Evolutionary conservation across 2,888 invertebrate genomes (phyloP), one percentile per base, ranked within the genome.

Genomic region (Rambutsinella grinnellia): DNA sequence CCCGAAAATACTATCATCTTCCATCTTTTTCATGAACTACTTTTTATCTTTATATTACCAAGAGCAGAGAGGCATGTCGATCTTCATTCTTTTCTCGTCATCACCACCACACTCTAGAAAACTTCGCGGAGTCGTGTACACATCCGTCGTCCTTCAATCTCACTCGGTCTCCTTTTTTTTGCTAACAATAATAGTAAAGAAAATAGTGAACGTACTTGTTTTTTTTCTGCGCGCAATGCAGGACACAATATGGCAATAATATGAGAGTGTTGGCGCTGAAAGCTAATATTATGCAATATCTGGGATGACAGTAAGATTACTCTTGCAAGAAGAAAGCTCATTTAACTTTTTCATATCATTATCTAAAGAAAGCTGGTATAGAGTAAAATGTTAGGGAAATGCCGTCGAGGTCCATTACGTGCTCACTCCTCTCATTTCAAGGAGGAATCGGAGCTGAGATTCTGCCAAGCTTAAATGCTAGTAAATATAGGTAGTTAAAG

Each of bases 401-500:
- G 83, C 80, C 83, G 83, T 82, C 78, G 78, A 80, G 82, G 80
- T 82, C 83, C 82, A 83, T 83, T 83, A 83, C 83, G 80, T 82
- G 79, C 80, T 79, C 78, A 75, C 74, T 78, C 68, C 67, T 62
- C 66, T 67, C 74, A 74, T 74, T 72, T 72, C 63, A 63, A 65
- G 71, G 46, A 58, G 28, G 53, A 61, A 71, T 57, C 57, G 57
- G 51, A 68, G 68, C 15, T 44, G 65, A 56, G 36, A 5, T 44
- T 10, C 44, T 44, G 44, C 8, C 8, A 10, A 44, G 10, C 44
- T 13, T 44, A 44, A 10, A 10, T 44, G 13, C 44, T 44, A 13
- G 44, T 44, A 10, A 44, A 44, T 44, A 44, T 13, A 10, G 13
- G 13, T 13, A 10, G 44, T 10, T 8, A 13, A 44, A 44, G 13